Evolutionary conservation across 2,888 invertebrate species (phyloP), one percentile per base, ranked within the genome.

Genomic region (Cephus runcator): DNA sequence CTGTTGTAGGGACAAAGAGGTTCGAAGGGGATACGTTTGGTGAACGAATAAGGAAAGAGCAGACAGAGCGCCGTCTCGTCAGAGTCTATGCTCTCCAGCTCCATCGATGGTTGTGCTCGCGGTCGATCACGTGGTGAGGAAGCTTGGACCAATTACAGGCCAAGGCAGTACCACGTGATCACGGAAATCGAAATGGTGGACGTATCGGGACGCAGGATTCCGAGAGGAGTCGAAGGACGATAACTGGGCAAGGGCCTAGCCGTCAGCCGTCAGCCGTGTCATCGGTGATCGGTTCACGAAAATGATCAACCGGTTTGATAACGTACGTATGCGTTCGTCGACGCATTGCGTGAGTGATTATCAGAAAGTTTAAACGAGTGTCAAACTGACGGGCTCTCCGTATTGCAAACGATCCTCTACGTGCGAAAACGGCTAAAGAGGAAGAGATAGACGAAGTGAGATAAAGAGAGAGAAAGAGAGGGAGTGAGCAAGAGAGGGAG

Each of bases 201-300:
- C 89, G 89, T 89, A 89, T 88, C 87, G 88, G 89, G 89, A 89
- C 87, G 89, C 89, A 89, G 88, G 88, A 88, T 89, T 87, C 86
- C 85, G 88, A 86, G 85, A 85, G 84, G 85, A 87, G 87, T 87
- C 88, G 88, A 89, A 89, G 88, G 88, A 89, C 88, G 88, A 88
- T 88, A 88, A 86, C 84, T 88, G 86, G 86, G 85, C 85, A 84
- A 86, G 87, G 86, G 82, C 82, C 79, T 77, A 78, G 81, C 79
- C 79, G 82, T 79, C 75, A 81, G 81, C 85, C 82, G 81, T 85
- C 81, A 85, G 73, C 83, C 83, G 86, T 86, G 85, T 84, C 81
- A 82, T 82, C 82, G 84, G 82, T 84, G 81, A 83, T 85, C 82
- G 82, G 79, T 79, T 73, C 77, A 79, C 77, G 82, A 80, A 76